Evolutionary conservation across 1,140 invertebrate genomes (phyloP).

Genomic region (Bombus polaris): DNA sequence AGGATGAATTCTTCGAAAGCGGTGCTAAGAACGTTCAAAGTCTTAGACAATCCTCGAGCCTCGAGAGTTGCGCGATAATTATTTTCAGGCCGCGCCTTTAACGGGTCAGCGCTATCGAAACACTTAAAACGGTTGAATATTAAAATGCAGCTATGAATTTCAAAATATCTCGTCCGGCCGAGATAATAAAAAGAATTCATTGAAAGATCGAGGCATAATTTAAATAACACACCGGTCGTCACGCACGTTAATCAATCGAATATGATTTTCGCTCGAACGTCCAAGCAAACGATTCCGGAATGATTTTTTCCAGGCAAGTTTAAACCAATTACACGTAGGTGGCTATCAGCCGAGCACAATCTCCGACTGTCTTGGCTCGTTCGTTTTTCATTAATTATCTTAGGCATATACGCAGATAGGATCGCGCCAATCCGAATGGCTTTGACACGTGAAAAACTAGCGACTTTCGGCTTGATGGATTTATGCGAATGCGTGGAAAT

Average conservation of each 20-base stretch:
- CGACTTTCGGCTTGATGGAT: conserved; percentile 27
- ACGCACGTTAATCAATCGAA: conserved; percentile 45
- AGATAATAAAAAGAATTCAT: not conserved
- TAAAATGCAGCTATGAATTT: conserved; percentile 1
- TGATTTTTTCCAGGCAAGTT: conserved; percentile 14
- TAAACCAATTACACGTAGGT: conserved; percentile 27
- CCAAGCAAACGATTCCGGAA: conserved; percentile 25
- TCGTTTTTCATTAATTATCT: conserved; percentile 58
- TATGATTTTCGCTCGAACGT: conserved; percentile 42
- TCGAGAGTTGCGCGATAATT: conserved; percentile 1
- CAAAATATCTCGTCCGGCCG: not conserved
- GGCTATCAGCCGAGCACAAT: conserved; percentile 31
- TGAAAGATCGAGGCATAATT: not conserved
- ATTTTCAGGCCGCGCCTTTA: conserved; percentile 14
- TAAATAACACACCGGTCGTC: not conserved
- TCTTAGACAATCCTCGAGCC: not conserved
- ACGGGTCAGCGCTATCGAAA: conserved; percentile 13
- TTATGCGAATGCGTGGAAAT: conserved; percentile 17
- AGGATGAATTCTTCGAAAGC: not conserved
- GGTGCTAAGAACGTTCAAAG: not conserved
- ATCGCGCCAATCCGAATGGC: not conserved
- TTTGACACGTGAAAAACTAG: conserved; percentile 20
- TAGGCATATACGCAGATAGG: conserved; percentile 41
- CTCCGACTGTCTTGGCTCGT: conserved; percentile 32
- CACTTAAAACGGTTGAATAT: conserved; percentile 18